Base-by-base conservation (phyloP, 2,888 invertebrate genomes). In the Eupithecia inturbata region DNA sequence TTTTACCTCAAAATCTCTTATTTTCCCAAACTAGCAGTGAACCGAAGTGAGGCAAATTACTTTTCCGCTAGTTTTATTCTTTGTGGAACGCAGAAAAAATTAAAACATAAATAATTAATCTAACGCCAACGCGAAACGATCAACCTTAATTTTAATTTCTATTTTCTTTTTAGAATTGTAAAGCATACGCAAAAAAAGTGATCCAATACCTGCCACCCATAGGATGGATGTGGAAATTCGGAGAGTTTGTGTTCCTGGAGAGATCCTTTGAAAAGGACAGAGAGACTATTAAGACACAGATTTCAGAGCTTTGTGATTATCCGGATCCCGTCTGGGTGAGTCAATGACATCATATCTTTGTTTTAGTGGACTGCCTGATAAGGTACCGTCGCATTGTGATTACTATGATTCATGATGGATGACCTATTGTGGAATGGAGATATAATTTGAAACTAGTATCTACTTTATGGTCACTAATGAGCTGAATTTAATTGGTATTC, bases 191-290 rank as follows among this genome's bases (percentile, higher is more conserved):
- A 0, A 99, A 99, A 93, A 98, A 98, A 91, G 97, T 97, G 19
- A 96, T 99, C 79, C 96, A 97, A 82, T 98, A 97, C 89, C 95
- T 99, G 79, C 99, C 99, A 36, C 96, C 98, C 14, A 96, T 99
- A 82, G 99, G 99, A 49, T 99, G 99, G 99, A 97, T 97, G 84
- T 99, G 99, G 98, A 98, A 98, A 93, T 98, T 98, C 89, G 97
- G 98, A 0, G 99, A 99, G 89, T 97, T 97, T 92, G 98, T 99
- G 77, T 99, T 99, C 92, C 95, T 99, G 74, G 98, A 98, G 89
- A 95, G 99, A 82, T 97, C 97, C 80, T 99, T 97, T 95, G 97
- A 98, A 71, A 97, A 98, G 90, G 99, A 99, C 91, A 97, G 96
- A 88, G 96, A 96, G 85, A 97, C 96, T 76, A 97, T 99, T 82